Conservation (phyloP, 2,797 vertebrate genomes). For the Acanthornis magna region DNA sequence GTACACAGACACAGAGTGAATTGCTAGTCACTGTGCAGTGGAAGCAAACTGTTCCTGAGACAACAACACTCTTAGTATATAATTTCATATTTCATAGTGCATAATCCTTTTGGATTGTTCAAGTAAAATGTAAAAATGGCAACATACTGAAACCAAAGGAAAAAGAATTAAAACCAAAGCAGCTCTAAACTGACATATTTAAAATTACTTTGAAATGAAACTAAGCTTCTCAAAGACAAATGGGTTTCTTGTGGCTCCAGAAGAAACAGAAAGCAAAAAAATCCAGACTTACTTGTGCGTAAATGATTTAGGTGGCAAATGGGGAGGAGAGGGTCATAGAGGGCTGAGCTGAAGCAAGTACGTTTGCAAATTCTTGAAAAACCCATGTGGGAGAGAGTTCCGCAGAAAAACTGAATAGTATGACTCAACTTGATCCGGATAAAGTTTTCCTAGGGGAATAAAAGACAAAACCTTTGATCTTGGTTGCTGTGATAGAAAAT, state of each 20-base stretch:
- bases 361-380: slow-evolving; percentile 17
- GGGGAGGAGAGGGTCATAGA: background rate
- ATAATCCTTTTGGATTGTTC: background rate
- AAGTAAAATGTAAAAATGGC: background rate
- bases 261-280: background rate
- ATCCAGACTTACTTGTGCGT: background rate
- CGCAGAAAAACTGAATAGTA: background rate
- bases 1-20: background rate
- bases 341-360: background rate
- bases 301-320: background rate
- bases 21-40: background rate
- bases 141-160: background rate
- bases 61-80: background rate
- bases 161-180: background rate
- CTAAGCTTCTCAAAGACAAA: slow-evolving; percentile 5
- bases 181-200: background rate
- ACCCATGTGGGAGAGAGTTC: background rate
- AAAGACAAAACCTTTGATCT: slow-evolving; percentile 31
- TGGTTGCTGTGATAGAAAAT: slow-evolving; percentile 6
- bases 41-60: background rate
- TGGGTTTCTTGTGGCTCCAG: background rate
- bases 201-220: background rate
- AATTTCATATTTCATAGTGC: background rate
- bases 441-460: background rate
- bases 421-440: background rate